These are phyloP conservation scores for Sphecodes monilicornis DNA, from an alignment of 2,888 invertebrate genomes.

Conservation along the genomic window DNA sequence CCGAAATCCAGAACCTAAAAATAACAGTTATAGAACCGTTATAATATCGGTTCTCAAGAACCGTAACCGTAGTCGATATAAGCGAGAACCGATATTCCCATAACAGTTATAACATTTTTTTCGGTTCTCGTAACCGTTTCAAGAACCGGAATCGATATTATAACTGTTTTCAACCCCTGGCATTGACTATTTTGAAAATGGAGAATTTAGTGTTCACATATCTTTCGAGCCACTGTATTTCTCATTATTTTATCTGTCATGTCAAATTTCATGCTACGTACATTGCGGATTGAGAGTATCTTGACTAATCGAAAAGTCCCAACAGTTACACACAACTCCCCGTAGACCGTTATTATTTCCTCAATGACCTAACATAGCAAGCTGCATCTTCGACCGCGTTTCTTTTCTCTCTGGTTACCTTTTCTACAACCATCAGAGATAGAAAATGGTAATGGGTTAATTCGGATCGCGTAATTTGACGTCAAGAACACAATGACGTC, in stretches of 20 bases:
- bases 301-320: neutral
- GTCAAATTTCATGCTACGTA: neutral
- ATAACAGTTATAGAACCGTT: too few relatives aligned
- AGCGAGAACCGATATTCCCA: too few relatives aligned
- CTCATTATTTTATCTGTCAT: neutral
- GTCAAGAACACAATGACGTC: conserved; percentile 48
- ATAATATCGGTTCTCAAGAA: too few relatives aligned
- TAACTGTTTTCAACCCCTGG: too few relatives aligned
- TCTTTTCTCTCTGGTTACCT: neutral
- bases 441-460: conserved; percentile 12
- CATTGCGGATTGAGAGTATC: neutral
- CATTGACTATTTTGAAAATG: too few relatives aligned
- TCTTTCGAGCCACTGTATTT: neutral
- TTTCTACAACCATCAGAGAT: neutral
- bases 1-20: too few relatives aligned
- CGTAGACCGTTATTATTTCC: neutral
- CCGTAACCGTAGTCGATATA: too few relatives aligned
- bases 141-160: too few relatives aligned
- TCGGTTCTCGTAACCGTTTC: too few relatives aligned
- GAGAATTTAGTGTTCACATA: neutral
- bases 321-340: neutral
- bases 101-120: too few relatives aligned
- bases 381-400: neutral
- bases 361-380: conserved; percentile 2
- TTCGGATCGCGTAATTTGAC: conserved; percentile 40